Evolutionary conservation across 2,888 invertebrate genomes (phyloP).

Genomic region (Coleophora flavipennella): DNA sequence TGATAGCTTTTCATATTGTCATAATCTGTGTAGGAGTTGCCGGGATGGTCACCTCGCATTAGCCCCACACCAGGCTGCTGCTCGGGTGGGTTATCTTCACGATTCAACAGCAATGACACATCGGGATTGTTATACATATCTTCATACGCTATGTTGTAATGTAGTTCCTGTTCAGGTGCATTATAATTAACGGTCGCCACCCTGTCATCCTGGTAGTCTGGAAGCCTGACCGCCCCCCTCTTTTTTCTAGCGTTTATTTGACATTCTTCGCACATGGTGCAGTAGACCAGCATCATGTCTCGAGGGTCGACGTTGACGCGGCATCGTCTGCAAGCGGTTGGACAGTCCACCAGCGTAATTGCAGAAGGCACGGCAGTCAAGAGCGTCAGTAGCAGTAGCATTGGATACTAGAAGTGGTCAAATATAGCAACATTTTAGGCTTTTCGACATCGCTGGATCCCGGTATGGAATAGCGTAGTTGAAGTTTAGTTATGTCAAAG

Average conservation of each 20-base stretch:
- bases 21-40: too few species aligned
- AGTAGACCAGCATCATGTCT: constrained; percentile 42
- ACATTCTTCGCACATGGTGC: constrained; percentile 56
- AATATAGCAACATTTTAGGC: too few species aligned
- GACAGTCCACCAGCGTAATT: constrained; percentile 31
- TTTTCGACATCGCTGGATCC: background rate
- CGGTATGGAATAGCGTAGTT: background rate
- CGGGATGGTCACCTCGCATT: too few species aligned
- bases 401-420: too few species aligned
- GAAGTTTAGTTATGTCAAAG: too few species aligned
- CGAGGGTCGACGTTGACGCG: constrained; percentile 15
- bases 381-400: background rate
- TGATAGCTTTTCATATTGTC: too few species aligned
- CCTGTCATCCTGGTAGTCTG: too few species aligned
- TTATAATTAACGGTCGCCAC: background rate
- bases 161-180: constrained; percentile 5
- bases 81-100: too few species aligned
- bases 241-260: constrained; percentile 25
- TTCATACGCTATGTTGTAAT: too few species aligned
- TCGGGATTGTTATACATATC: too few species aligned
- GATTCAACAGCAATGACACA: too few species aligned
- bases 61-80: too few species aligned
- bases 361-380: constrained; percentile 7
- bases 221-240: constrained; percentile 1
- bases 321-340: constrained; percentile 40